These are phyloP conservation scores for Pterocles gutturalis DNA, from an alignment of 2,113 vertebrate genomes.

Conservation along the genomic window DNA sequence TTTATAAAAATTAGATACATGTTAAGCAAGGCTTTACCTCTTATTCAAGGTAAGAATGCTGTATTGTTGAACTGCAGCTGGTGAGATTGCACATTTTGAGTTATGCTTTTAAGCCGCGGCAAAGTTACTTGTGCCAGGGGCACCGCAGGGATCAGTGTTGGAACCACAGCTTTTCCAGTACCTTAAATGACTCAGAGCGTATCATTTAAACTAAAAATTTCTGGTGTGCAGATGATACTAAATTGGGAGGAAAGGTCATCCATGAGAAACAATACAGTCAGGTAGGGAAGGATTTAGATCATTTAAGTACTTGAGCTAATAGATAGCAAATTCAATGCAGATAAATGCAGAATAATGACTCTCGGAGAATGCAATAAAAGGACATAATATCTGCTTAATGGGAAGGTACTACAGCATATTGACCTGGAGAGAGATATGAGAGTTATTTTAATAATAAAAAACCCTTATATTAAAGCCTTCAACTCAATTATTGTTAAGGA, in stretches of 20 bases:
- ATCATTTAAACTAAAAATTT: slow-evolving; percentile 74
- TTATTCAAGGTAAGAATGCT: background rate
- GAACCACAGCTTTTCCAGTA: slow-evolving; percentile 47
- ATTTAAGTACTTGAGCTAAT: slow-evolving; percentile 79
- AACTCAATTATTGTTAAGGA: slow-evolving; percentile 75
- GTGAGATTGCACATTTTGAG: background rate
- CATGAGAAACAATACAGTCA: slow-evolving; percentile 76
- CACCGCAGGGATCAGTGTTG: slow-evolving; percentile 50
- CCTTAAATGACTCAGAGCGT: slow-evolving; percentile 66
- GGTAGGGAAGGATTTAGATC: slow-evolving; percentile 78
- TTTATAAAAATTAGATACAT: background rate
- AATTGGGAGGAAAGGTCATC: slow-evolving; percentile 84
- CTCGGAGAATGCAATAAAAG: slow-evolving; percentile 80
- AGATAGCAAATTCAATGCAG: slow-evolving; percentile 83
- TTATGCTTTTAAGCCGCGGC: background rate
- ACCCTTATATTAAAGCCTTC: slow-evolving; percentile 73
- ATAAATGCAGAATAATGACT: slow-evolving; percentile 85
- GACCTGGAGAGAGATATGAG: slow-evolving; percentile 79
- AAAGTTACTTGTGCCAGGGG: slow-evolving; percentile 47
- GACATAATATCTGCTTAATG: slow-evolving; percentile 83
- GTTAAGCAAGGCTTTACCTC: background rate
- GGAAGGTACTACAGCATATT: slow-evolving; percentile 78
- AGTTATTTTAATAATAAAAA: slow-evolving; percentile 82
- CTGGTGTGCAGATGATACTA: slow-evolving; percentile 73
- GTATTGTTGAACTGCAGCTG: background rate